Percentiles rank a stretch among this genome's conserved stretches.
Evolutionary conservation across 2,888 invertebrate genomes (phyloP).

Genomic region (Apomyelois bistriatella): DNA sequence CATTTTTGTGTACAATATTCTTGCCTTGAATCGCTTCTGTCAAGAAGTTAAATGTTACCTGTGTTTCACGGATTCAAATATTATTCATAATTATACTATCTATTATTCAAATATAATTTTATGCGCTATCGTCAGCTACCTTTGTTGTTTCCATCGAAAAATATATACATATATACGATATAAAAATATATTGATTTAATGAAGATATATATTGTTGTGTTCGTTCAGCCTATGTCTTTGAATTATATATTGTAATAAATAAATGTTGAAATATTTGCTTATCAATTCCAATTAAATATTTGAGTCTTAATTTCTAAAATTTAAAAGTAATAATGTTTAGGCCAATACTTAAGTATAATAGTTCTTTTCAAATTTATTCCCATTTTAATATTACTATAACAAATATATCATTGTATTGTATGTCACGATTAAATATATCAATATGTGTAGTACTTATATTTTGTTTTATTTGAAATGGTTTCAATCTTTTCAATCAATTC

Average conservation of each 20-base stretch:
- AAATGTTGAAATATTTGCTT: neutral
- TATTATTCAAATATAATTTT: neutral
- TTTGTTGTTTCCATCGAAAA: neutral
- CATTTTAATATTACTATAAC: conserved; percentile 38
- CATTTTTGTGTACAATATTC: conserved; percentile 42
- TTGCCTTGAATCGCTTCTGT: conserved; percentile 56
- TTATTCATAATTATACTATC: too few relatives aligned
- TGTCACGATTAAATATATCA: conserved; percentile 64
- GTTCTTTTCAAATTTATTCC: conserved; percentile 22
- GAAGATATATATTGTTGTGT: neutral
- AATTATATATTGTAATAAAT: neutral
- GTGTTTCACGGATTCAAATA: conserved; percentile 6
- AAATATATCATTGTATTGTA: conserved; percentile 47
- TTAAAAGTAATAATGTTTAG: neutral
- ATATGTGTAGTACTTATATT: conserved; percentile 55
- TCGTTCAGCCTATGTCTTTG: neutral
- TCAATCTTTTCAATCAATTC: neutral
- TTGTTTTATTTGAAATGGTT: conserved; percentile 45
- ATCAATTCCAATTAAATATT: neutral
- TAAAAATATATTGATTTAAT: neutral
- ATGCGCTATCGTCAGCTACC: neutral
- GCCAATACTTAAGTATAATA: conserved; percentile 35
- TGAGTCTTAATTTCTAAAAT: neutral
- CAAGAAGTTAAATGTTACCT: conserved; percentile 24
- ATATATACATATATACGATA: neutral